Evolutionary conservation across 2,888 invertebrate genomes (phyloP), one percentile per base, ranked within the genome.

Genomic region (Chrysina gloriosa): DNA sequence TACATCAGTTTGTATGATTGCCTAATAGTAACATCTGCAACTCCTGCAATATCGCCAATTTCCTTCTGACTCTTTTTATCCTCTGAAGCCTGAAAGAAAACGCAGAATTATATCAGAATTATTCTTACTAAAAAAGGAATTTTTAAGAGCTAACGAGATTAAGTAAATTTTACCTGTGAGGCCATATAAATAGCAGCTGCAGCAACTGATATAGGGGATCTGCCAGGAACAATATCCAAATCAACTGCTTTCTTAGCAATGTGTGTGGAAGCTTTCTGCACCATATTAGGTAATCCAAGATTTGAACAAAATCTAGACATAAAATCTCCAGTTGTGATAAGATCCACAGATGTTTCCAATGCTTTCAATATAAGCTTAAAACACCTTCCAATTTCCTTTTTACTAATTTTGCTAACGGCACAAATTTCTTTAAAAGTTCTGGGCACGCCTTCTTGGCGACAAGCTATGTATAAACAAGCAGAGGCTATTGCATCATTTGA

Each of bases 111-210:
- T 45, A n/a, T 45, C 19, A 48, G 4, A 16, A 65, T 25, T 31
- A 52, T 3, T n/a, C 11, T 34, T 47, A 14, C 4, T 29, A 29
- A 29, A 6, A 29, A 29, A 7, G 7, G 31, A 4, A 29, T 29
- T 29, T 29, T 29, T 29, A 6, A 29, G 7, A 3, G 34, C n/a
- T n/a, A n/a, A n/a, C n/a, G n/a, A n/a, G n/a, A n/a, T n/a, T n/a
- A n/a, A n/a, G n/a, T n/a, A n/a, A n/a, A 21, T 25, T 3, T 48
- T 71, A 82, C 82, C 77, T 97, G 98, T 9, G 97, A 97, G 1
- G 99, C 98, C 98, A 99, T 98, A 79, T 98, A 99, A 78, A 99
- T 99, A 63, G 99, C 98, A 52, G 99, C 98, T 4, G 99, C 99
- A 0, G 99, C 97, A 0, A 99, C 97, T 0, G 98, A 98, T 72